phyloP scores from a whole-genome alignment of 2,797 vertebrate species.

The Orestias chungarensis region DNA sequence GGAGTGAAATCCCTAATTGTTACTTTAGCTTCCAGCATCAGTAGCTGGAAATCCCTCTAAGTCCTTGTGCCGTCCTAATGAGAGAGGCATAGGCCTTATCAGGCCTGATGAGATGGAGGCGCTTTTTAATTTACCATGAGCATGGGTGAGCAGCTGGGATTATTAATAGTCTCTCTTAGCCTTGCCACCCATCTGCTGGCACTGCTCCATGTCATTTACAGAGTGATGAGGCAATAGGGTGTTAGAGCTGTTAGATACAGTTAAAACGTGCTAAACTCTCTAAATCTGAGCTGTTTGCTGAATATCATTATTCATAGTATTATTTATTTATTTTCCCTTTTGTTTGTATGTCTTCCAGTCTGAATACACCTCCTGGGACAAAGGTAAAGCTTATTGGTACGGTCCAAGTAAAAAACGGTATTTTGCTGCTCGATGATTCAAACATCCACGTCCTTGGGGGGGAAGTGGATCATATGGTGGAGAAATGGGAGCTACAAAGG shows the following conservation, averaged over 20 bases:
- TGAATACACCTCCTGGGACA: conserved; percentile 97
- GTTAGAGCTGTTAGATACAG: conserved; percentile 20
- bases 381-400: conserved; percentile 93
- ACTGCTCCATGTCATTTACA: conserved; percentile 66
- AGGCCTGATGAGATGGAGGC: conserved; percentile 74
- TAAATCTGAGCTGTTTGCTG: conserved; percentile 4
- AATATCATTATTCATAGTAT: neutral
- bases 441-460: conserved; percentile 93
- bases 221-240: conserved; percentile 54
- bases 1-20: conserved; percentile 76
- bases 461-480: conserved; percentile 97
- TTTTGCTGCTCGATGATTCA: conserved; percentile 91
- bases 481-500: conserved; percentile 98
- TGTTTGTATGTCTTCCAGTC: conserved; percentile 63
- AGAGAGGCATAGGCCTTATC: conserved; percentile 76
- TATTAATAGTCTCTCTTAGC: conserved; percentile 73
- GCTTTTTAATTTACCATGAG: conserved; percentile 75
- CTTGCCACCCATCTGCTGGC: conserved; percentile 65
- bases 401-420: conserved; percentile 90
- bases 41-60: conserved; percentile 76
- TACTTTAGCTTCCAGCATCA: conserved; percentile 71
- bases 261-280: conserved; percentile 22
- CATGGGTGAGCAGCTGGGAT: conserved; percentile 71
- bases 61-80: conserved; percentile 77
- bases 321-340: neutral